Base-by-base conservation (phyloP, 1,140 invertebrate genomes). In the Episyrphus balteatus region DNA sequence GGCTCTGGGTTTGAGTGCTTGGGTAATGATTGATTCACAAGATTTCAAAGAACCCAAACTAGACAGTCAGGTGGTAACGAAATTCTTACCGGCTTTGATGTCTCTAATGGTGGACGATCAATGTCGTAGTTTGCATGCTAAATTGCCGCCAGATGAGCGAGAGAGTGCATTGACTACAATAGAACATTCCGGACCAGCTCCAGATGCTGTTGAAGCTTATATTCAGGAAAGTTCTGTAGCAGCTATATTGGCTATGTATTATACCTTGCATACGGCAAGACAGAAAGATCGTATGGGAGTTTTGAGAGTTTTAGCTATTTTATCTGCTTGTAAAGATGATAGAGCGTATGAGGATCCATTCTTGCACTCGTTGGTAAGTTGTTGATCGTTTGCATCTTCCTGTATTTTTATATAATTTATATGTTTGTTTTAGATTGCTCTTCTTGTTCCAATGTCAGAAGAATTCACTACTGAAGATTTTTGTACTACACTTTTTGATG, bases 21-120 rank as follows among this genome's bases (percentile, higher is more conserved):
- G 92, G 92, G 83, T 92, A 33, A 97, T 98, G 86, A 95, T 98
- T 51, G 88, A 95, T 66, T 89, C 88, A 14, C 91, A 90, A 75
- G 85, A 90, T 50, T 97, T 95, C 55, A 92, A 92, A 66, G 94
- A 98, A 70, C 92, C 93, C 6, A 94, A 94, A 73, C 68, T 92
- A 47, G 92, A 97, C 53, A 80, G 82, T 58, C 85, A 92, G 73
- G 80, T 96, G 39, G 86, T 98, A 0, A 96, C 90, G 1, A 95
- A 95, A 70, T 97, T 96, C 70, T 66, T 98, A 47, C 92, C 94
- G 2, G 87, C 89, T 3, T 72, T 98, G 11, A 91, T 96, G 83
- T 90, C 88, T 1, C 72, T 97, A 2, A 94, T 98, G 83, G 92
- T 96, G 0, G 94, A 98, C 70, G 94, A 98, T 71, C 92, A 96